Base-by-base conservation (phyloP, 2,888 invertebrate species). In the Phengaris alcon region DNA sequence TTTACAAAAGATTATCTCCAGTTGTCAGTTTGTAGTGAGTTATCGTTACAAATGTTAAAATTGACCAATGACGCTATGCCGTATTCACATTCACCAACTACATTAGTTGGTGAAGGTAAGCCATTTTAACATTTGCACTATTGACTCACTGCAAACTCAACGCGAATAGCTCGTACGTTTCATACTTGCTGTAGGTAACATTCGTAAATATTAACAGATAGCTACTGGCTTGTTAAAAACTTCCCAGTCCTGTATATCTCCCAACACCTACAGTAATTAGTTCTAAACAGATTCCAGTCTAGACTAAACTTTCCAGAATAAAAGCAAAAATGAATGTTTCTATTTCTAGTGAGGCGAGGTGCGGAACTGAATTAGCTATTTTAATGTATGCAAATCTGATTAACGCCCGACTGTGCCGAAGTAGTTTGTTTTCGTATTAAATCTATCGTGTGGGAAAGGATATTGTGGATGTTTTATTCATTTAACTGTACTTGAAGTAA, bases 321-420 rank as follows among this genome's bases (percentile, higher is more conserved):
- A 74, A 55, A 55, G 57, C 70, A 70, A 75, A 75, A 75, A 69
- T 68, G 54, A 68, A 54, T 68, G 74, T 75, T 75, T 69, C 69
- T 75, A 75, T 75, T 75, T 70, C 69, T 70, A 69, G 69, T 52
- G 74, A 68, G 74, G 64, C 64, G 54, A 46, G 68, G 79, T 77
- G 73, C 73, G 69, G 73, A 75, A 77, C 77, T 72, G 75, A 80
- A 80, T 79, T 79, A 79, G 82, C 85, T 85, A 88, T 89, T 89
- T 88, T 86, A 89, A 89, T 89, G 85, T 88, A 90, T 90, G 89
- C 81, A 84, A 88, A 90, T 88, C 80, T 78, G 78, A 83, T 85
- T 88, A 84, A 79, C 88, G 87, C 87, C 84, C 80, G 84, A 86
- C 85, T 86, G 84, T 79, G 79, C 79, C 82, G 82, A 79, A 78